phyloP scores from a whole-genome alignment of 2,113 vertebrate genomes.

The Callopanchax toddi region DNA sequence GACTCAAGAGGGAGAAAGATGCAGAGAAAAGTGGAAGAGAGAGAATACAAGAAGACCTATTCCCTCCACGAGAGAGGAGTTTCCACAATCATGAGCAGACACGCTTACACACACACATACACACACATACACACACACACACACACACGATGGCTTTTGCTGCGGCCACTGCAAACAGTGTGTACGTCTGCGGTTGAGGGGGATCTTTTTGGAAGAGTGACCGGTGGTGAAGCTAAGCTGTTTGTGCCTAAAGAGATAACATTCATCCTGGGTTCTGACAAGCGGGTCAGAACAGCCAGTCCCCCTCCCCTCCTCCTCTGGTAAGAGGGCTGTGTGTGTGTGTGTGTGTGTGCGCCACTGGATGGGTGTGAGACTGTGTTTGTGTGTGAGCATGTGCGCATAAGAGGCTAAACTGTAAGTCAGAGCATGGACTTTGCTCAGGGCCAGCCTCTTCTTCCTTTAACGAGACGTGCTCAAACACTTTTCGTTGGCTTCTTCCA shows the following conservation, averaged over 20 bases:
- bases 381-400: constrained; percentile 44
- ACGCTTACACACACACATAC: constrained; percentile 9
- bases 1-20: constrained; percentile 68
- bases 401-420: constrained; percentile 53
- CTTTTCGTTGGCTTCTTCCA: constrained; percentile 1
- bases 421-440: constrained; percentile 27
- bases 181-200: constrained; percentile 58
- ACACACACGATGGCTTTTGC: constrained; percentile 65
- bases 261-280: constrained; percentile 68
- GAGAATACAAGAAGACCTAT: constrained; percentile 69
- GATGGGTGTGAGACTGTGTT: constrained; percentile 5
- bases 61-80: constrained; percentile 59
- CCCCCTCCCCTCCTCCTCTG: constrained; percentile 1
- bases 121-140: constrained; percentile 17
- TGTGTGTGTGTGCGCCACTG: constrained; percentile 24
- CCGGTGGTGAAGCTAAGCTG: constrained; percentile 56
- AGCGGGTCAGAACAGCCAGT: constrained; percentile 63
- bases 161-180: constrained; percentile 60
- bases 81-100: constrained; percentile 41
- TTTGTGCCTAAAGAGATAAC: constrained; percentile 73
- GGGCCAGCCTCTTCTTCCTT: constrained; percentile 50
- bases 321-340: no score
- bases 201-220: constrained; percentile 62
- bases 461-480: constrained; percentile 65
- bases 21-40: constrained; percentile 68